Conservation (phyloP, 2,113 vertebrate genomes). For the Zootoca vivipara region DNA sequence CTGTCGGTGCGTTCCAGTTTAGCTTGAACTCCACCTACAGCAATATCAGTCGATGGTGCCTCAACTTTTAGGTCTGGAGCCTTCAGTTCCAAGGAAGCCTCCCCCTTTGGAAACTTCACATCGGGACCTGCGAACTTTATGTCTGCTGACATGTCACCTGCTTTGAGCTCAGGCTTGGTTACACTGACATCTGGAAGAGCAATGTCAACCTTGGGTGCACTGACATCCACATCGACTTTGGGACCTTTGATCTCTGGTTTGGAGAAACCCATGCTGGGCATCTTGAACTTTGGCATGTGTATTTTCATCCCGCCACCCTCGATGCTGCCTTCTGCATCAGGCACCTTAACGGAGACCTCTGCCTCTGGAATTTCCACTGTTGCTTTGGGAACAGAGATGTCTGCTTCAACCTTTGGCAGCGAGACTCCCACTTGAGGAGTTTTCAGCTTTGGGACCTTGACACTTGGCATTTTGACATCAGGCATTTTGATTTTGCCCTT, state of each 20-base stretch:
- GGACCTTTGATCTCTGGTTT: background rate
- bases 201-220: background rate
- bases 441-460: fast-evolving
- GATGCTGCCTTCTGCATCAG: background rate
- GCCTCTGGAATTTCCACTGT: background rate
- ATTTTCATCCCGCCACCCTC: background rate
- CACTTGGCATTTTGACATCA: background rate
- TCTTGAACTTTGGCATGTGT: conserved; percentile 16
- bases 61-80: background rate
- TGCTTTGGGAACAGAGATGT: background rate
- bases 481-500: background rate
- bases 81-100: background rate
- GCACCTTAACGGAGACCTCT: background rate
- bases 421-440: background rate
- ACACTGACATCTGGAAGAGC: background rate
- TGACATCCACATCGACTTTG: background rate
- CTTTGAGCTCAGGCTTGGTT: background rate
- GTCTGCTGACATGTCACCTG: background rate
- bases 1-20: background rate
- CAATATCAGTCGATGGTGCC: conserved; percentile 31
- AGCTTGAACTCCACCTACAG: fast-evolving
- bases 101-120: background rate
- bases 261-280: conserved; percentile 7
- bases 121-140: background rate
- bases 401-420: background rate